Conservation (phyloP, 2,888 invertebrate species). For the Ferdinandea cuprea region DNA sequence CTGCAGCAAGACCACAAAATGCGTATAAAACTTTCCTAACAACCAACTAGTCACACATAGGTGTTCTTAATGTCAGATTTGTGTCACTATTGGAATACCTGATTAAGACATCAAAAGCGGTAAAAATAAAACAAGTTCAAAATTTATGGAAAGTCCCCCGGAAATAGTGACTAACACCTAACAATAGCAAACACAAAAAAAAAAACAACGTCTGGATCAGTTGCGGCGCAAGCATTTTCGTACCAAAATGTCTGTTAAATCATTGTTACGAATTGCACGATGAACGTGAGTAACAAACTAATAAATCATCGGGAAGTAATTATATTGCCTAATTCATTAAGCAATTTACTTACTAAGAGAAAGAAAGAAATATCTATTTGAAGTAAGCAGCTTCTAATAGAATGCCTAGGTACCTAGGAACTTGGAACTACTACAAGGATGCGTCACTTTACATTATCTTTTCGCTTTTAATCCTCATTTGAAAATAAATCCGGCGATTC, state of each 20-base stretch:
- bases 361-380: too few species aligned
- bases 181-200: too few species aligned
- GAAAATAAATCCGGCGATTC: too few species aligned
- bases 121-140: constrained; percentile 21
- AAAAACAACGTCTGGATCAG: constrained; percentile 28
- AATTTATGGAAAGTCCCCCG: constrained; percentile 33
- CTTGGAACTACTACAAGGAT: too few species aligned
- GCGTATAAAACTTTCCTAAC: constrained; percentile 19
- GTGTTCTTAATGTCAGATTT: constrained; percentile 56
- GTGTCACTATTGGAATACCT: constrained; percentile 47
- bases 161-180: constrained; percentile 25
- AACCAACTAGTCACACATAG: constrained; percentile 19
- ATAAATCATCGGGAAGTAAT: constrained; percentile 26
- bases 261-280: constrained; percentile 20
- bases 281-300: background rate
- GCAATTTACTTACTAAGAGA: too few species aligned
- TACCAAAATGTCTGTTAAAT: constrained; percentile 24
- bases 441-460: too few species aligned
- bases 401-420: too few species aligned
- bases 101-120: constrained; percentile 7
- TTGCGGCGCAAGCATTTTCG: constrained; percentile 26
- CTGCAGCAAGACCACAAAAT: constrained; percentile 1
- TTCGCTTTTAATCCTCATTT: too few species aligned
- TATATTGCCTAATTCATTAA: too few species aligned
- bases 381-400: too few species aligned